phyloP scores from a whole-genome alignment of 1,140 invertebrate genomes.

The Drosophila lacertosa region DNA sequence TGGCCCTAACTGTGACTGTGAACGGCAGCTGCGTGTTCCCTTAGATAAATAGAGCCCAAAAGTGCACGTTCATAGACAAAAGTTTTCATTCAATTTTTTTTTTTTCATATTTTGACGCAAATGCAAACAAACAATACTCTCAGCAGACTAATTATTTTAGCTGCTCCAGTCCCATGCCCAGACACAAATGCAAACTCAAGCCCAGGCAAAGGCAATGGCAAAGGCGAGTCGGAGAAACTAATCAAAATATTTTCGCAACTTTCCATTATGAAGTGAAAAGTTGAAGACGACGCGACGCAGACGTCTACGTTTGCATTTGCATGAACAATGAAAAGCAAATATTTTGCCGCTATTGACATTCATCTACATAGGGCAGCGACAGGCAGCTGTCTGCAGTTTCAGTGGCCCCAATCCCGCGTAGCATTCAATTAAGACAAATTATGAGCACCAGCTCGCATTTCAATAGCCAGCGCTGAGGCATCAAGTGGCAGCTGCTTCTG shows the following conservation, averaged over 20 bases:
- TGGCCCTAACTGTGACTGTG: conserved; percentile 2
- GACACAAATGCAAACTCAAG: conserved; percentile 17
- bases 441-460: conserved; percentile 72
- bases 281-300: conserved; percentile 63
- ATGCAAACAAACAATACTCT: conserved; percentile 79
- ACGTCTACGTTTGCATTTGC: conserved; percentile 68
- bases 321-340: conserved; percentile 81
- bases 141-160: conserved; percentile 80
- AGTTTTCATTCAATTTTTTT: conserved; percentile 31
- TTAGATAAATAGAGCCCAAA: conserved; percentile 57
- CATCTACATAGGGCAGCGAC: conserved; percentile 52
- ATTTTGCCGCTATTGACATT: conserved; percentile 80
- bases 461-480: conserved; percentile 51
- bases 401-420: conserved; percentile 12
- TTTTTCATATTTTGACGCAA: conserved; percentile 47
- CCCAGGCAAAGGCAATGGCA: conserved; percentile 6
- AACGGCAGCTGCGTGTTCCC: conserved; percentile 1
- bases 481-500: conserved; percentile 22
- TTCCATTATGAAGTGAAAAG: conserved; percentile 81
- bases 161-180: conserved; percentile 30
- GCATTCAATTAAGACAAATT: conserved; percentile 80
- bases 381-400: conserved; percentile 23
- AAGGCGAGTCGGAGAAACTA: conserved; percentile 59
- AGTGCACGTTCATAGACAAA: conserved; percentile 69
- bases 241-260: conserved; percentile 81